Evolutionary conservation across 2,113 vertebrate genomes (phyloP).

Genomic region (Nettapus auritus): DNA sequence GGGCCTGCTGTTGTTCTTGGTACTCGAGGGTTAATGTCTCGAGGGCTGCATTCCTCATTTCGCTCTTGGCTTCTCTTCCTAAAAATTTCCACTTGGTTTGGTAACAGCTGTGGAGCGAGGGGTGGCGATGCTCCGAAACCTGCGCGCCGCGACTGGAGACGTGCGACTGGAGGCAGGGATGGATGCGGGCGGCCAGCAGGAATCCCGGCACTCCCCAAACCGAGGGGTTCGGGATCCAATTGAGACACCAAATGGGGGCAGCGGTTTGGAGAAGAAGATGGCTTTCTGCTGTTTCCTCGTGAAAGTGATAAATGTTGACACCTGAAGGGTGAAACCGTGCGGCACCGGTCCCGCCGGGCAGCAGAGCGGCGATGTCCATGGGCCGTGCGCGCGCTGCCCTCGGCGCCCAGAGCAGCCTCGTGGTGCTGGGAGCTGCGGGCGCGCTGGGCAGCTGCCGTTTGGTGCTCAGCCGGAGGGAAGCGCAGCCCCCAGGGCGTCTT

Average conservation of each 20-base stretch:
- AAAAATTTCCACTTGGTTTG: constrained; percentile 60
- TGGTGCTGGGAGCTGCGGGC: too few relatives aligned
- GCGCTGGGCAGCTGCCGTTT: too few relatives aligned
- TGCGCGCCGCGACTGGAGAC: not conserved
- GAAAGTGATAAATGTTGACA: not conserved
- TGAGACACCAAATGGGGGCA: not conserved
- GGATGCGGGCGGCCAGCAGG: not conserved
- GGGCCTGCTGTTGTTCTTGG: not conserved
- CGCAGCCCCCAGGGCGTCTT: not conserved
- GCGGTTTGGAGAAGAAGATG: not conserved
- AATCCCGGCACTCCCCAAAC: not conserved
- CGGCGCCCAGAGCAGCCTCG: too few relatives aligned
- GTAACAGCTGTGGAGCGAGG: constrained; percentile 23
- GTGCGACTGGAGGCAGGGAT: not conserved
- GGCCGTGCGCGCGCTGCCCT: too few relatives aligned
- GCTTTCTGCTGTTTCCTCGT: not conserved
- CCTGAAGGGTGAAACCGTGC: not conserved
- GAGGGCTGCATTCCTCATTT: constrained; percentile 13
- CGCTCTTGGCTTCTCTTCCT: constrained; percentile 41
- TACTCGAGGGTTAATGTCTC: constrained; percentile 5
- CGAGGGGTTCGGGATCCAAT: not conserved
- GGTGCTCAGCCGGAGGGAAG: not conserved
- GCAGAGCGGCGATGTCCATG: too few relatives aligned
- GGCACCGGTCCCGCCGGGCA: not conserved
- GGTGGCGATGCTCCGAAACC: not conserved